Percentiles rank a stretch among this genome's conserved stretches.
Evolutionary conservation across 2,113 vertebrate species (phyloP).

Genomic region (Myrmophylax atrothorax): DNA sequence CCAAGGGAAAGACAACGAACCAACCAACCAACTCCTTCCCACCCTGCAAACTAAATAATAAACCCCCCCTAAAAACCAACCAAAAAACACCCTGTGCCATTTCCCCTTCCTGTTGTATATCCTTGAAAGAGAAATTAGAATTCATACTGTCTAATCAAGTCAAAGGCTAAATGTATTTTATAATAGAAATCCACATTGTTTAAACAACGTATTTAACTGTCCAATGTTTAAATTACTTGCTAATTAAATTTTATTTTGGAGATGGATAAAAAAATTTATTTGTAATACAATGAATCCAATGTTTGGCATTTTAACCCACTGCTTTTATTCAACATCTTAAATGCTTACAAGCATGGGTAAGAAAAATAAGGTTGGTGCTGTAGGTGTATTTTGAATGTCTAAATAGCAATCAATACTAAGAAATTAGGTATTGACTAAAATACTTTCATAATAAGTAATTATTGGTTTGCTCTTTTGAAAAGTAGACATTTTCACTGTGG

Average conservation of each 20-base stretch:
- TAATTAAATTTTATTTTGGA: slow-evolving; percentile 50
- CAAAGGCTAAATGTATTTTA: background rate
- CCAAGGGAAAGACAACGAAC: background rate
- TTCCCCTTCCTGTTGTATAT: background rate
- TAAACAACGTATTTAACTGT: background rate
- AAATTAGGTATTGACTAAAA: slow-evolving; percentile 98
- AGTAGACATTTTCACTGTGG: slow-evolving; percentile 87
- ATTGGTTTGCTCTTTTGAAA: slow-evolving; percentile 96
- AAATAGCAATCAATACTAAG: slow-evolving; percentile 92
- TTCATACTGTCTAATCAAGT: background rate
- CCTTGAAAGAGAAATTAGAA: background rate
- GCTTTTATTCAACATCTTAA: slow-evolving; percentile 86
- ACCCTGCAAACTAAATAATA: fast-evolving
- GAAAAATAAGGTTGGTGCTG: slow-evolving; percentile 81
- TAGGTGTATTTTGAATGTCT: slow-evolving; percentile 89
- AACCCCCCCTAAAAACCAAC: background rate
- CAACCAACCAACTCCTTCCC: too few relatives aligned
- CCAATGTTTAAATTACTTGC: slow-evolving; percentile 36
- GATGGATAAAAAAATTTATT: slow-evolving; percentile 42
- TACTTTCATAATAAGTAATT: slow-evolving; percentile 93
- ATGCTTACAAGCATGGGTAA: slow-evolving; percentile 83
- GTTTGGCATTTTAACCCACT: slow-evolving; percentile 88
- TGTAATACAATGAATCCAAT: slow-evolving; percentile 87
- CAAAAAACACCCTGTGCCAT: fast-evolving
- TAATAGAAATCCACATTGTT: background rate